These are phyloP conservation scores for Sinotaia quadrata DNA, from an alignment of 2,888 invertebrate species.

Conservation along the genomic window DNA sequence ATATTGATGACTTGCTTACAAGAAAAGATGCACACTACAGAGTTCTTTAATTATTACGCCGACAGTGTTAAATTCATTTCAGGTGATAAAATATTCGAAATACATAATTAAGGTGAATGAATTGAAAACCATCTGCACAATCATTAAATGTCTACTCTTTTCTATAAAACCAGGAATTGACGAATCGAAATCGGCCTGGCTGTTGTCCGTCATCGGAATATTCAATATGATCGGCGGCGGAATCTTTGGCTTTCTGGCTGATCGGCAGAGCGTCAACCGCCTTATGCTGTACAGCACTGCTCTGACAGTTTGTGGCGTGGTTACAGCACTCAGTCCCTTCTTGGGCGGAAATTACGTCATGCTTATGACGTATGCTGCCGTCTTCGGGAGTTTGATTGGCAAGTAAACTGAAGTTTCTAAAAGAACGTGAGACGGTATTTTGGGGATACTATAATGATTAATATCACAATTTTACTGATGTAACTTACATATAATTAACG, in stretches of 20 bases:
- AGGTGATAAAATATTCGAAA: too few species aligned
- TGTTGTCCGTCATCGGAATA: conserved; percentile 90
- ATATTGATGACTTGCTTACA: too few species aligned
- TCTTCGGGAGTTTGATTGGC: conserved; percentile 94
- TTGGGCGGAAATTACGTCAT: conserved; percentile 75
- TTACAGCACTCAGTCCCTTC: conserved; percentile 87
- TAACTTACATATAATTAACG: too few species aligned
- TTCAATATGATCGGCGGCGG: conserved; percentile 94
- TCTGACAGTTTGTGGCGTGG: conserved; percentile 88
- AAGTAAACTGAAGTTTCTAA: too few species aligned
- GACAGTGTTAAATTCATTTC: too few species aligned
- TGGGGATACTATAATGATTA: too few species aligned
- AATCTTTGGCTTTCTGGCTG: conserved; percentile 79
- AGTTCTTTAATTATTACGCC: too few species aligned
- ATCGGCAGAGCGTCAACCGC: conserved; percentile 87
- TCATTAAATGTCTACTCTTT: background rate
- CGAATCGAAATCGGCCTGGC: conserved; percentile 76
- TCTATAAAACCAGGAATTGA: conserved; percentile 42
- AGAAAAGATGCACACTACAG: too few species aligned
- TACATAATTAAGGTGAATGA: too few species aligned
- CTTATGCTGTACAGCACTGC: conserved; percentile 91
- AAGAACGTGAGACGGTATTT: too few species aligned
- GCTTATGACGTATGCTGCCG: conserved; percentile 84
- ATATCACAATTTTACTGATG: too few species aligned
- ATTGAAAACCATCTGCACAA: too few species aligned